Percentiles rank a stretch among this genome's conserved stretches.
phyloP scores from a whole-genome alignment of 2,113 vertebrate species.

The Gracilinanus agilis region DNA sequence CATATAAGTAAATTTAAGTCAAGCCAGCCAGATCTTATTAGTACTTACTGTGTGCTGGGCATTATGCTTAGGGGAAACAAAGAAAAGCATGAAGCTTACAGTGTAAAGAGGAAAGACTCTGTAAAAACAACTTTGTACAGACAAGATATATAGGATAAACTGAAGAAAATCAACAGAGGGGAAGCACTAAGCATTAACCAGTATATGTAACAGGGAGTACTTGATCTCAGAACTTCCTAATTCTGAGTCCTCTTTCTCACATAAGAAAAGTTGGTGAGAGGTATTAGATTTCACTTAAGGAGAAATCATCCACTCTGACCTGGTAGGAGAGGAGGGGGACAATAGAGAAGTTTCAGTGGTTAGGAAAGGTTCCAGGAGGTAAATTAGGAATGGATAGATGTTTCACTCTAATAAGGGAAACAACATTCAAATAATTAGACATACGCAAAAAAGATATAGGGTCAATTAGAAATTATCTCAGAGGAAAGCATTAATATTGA shows the following conservation, averaged over 20 bases:
- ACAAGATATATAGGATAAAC: not conserved
- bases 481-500: not conserved
- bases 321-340: not conserved
- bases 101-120: not conserved
- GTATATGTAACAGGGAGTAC: not conserved
- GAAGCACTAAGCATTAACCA: not conserved
- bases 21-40: too few species aligned
- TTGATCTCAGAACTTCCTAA: not conserved
- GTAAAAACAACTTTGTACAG: not conserved
- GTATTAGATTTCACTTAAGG: not conserved
- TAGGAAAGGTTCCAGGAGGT: not conserved
- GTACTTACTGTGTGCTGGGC: not conserved
- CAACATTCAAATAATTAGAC: not conserved
- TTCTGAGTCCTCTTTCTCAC: not conserved
- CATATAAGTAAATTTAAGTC: too few species aligned
- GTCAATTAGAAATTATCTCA: not conserved
- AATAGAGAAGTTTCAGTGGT: not conserved
- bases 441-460: not conserved
- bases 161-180: not conserved
- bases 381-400: not conserved
- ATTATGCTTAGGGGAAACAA: not conserved
- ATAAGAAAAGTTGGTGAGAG: not conserved
- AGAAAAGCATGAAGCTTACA: not conserved
- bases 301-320: not conserved
- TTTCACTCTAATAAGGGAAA: not conserved